A percentile compares a stretch with the other conserved stretches of the same genome.
Evolutionary conservation across 2,888 invertebrate species (phyloP).

Genomic region (Pocota personata): DNA sequence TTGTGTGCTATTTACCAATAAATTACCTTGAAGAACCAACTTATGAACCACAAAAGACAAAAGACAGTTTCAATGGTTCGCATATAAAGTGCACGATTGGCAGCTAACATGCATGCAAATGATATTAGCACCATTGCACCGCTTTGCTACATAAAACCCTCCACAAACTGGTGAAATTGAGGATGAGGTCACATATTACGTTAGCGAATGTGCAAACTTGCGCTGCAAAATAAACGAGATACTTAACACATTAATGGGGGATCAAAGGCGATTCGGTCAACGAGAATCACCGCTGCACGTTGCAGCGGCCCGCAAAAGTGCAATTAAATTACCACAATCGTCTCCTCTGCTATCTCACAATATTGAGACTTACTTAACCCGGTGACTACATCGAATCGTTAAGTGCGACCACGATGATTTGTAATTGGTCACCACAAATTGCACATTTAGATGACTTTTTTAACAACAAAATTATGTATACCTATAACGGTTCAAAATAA

Average conservation of each 20-base stretch:
- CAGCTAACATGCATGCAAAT: conserved; percentile 20
- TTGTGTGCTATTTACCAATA: neutral
- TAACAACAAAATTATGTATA: conserved; percentile 46
- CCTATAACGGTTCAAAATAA: conserved; percentile 22
- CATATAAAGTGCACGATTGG: neutral
- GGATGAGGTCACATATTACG: conserved; percentile 24
- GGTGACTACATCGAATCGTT: neutral
- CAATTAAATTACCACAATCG: neutral
- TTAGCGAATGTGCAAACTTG: neutral
- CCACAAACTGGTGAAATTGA: neutral
- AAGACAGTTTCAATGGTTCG: neutral
- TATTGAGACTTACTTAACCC: neutral
- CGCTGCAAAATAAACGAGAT: conserved; percentile 8
- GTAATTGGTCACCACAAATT: conserved; percentile 45
- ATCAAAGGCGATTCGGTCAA: conserved; percentile 49
- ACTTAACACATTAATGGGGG: conserved; percentile 26
- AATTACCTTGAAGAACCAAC: neutral
- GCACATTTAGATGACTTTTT: conserved; percentile 12
- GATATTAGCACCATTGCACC: conserved; percentile 2
- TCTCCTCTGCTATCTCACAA: neutral
- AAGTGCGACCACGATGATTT: conserved; percentile 5
- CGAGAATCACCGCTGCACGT: conserved; percentile 34
- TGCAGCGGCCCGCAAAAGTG: neutral
- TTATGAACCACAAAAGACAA: neutral
- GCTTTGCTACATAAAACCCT: conserved; percentile 1